phyloP scores from a whole-genome alignment of 2,888 invertebrate genomes.

The Ormyrus pomaceus region DNA sequence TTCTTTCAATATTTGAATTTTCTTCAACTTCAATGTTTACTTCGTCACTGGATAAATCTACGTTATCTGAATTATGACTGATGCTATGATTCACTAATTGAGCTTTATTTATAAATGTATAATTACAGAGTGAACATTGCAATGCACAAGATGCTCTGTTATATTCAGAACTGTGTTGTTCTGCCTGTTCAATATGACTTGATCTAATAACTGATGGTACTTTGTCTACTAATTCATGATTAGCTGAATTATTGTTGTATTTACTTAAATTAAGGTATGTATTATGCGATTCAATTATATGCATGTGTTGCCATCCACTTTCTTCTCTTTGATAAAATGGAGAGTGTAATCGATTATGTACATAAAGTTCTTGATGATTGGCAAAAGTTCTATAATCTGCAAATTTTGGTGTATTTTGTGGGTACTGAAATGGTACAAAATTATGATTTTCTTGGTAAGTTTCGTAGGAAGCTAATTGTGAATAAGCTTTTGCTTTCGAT shows the following conservation, averaged over 20 bases:
- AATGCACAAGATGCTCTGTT: conserved; percentile 68
- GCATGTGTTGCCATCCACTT: conserved; percentile 67
- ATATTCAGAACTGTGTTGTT: conserved; percentile 29
- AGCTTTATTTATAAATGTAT: conserved; percentile 67
- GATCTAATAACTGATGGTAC: conserved; percentile 22
- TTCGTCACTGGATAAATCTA: conserved; percentile 66
- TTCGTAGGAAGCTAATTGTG: conserved; percentile 65
- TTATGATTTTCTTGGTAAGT: conserved; percentile 68
- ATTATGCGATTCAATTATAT: conserved; percentile 69
- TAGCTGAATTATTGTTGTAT: conserved; percentile 55
- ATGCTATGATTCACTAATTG: conserved; percentile 68
- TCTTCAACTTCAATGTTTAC: conserved; percentile 68
- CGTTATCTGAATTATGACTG: conserved; percentile 64
- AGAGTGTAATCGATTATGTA: conserved; percentile 66
- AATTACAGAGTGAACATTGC: conserved; percentile 70
- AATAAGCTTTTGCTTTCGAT: conserved; percentile 65
- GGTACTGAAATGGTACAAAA: conserved; percentile 64
- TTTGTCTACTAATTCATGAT: conserved; percentile 42
- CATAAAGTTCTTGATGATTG: conserved; percentile 68
- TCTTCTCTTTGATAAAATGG: conserved; percentile 66
- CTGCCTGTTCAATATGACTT: conserved; percentile 23
- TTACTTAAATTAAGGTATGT: conserved; percentile 64
- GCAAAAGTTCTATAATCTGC: conserved; percentile 68
- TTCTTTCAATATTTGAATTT: conserved; percentile 64
- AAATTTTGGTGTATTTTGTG: conserved; percentile 67